Evolutionary conservation across 2,113 vertebrate genomes (phyloP), one percentile per base, ranked within the genome.

Genomic region (Dasypus novemcinctus): DNA sequence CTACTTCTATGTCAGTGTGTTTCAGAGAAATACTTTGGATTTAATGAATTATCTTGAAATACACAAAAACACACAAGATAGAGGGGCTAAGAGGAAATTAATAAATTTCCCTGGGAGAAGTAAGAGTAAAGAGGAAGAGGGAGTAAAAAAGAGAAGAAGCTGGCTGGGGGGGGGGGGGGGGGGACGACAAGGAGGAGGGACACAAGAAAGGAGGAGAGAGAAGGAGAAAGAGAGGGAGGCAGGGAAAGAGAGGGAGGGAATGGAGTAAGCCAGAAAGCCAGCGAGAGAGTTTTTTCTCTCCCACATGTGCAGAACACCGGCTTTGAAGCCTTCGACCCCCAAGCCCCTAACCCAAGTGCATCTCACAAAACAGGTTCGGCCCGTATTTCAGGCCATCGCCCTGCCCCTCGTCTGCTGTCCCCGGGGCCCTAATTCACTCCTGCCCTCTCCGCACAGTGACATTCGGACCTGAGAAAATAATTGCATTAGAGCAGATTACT

Each of bases 401-500:
- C 12, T 0, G 83, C 46, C 36, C 2, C 0, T 0, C 14, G 61
- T 21, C 72, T 57, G 54, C n/a, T 0, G 87, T 43, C 93, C 82
- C 91, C 41, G 25, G 71, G 29, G 5, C 69, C 85, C 96, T 66
- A 25, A 95, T 93, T 94, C 93, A 89, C 96, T 95, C 46, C 80
- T 76, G 96, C 83, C 88, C 95, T 95, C 93, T 64, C 76, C 21
- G 57, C 75, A 38, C 92, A 84, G 80, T 1, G 96, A 93, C 96
- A 5, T 63, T 64, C 91, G 95, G 96, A 96, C 95, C 93, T 87
- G 41, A 93, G 54, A 81, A 98, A 98, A 97, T 89, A 96, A 97
- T 91, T 96, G 94, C 96, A 97, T 97, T 97, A 64, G 79, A 87
- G 97, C 94, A 93, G 98, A 96, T 97, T 91, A 96, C 80, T 97